These are phyloP conservation scores for Drosophila parabipectinata DNA, from an alignment of 1,140 invertebrate species.

Conservation along the genomic window DNA sequence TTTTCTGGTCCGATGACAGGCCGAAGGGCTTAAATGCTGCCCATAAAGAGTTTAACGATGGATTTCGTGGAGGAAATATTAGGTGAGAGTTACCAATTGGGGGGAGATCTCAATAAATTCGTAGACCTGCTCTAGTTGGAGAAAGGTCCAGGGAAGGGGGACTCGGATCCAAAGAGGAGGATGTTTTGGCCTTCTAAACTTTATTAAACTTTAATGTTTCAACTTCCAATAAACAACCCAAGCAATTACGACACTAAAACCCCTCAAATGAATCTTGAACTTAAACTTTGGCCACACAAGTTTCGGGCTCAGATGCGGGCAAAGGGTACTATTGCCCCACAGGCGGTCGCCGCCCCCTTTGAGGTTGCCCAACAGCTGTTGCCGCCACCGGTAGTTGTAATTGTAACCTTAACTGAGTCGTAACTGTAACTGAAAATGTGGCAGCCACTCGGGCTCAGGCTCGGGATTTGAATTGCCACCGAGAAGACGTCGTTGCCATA, in stretches of 20 bases:
- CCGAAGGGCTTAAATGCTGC: constrained; percentile 20
- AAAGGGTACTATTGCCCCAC: background rate
- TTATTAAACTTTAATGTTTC: too few species aligned
- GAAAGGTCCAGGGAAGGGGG: background rate
- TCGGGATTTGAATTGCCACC: background rate
- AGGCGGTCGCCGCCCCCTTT: constrained; percentile 15
- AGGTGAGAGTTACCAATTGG: constrained; percentile 16
- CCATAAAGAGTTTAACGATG: constrained; percentile 33
- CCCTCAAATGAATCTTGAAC: constrained; percentile 21
- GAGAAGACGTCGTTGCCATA: constrained; percentile 44
- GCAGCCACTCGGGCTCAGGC: constrained; percentile 20
- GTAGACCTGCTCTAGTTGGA: background rate
- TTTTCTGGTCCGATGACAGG: constrained; percentile 21
- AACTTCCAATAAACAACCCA: background rate
- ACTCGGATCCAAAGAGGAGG: too few species aligned
- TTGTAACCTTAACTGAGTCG: constrained; percentile 43
- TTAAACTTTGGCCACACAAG: constrained; percentile 44
- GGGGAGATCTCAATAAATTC: background rate
- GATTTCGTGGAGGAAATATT: constrained; percentile 9
- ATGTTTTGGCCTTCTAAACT: too few species aligned
- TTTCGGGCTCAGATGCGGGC: background rate
- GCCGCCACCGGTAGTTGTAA: constrained; percentile 35
- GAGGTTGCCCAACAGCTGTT: constrained; percentile 18
- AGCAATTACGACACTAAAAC: constrained; percentile 5
- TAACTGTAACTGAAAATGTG: constrained; percentile 25